Evolutionary conservation across 2,113 vertebrate genomes (phyloP), one percentile per base, ranked within the genome.

Genomic region (Grammomys surdaster): DNA sequence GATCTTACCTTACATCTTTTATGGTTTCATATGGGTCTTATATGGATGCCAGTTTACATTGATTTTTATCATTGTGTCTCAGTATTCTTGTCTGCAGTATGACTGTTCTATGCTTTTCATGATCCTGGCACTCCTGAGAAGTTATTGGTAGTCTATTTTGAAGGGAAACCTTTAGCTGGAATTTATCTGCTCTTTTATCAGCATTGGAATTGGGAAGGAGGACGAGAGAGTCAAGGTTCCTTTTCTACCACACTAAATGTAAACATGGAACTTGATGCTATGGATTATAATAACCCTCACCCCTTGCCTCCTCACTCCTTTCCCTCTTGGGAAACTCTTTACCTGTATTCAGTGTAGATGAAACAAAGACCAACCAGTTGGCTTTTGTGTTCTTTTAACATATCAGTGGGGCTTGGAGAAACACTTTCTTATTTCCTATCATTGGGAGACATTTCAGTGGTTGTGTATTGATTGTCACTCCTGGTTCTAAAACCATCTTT

Each of bases 161-260:
- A 28, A 82, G 43, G n/a, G 48, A 51, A 4, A 0, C 0, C 24
- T 8, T 51, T 5, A 46, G 0, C 1, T 75, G 1, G 31, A 11
- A 36, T 46, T 60, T 13, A 3, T 77, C 16, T 89, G 56, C 19
- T 13, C 4, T 43, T 77, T 82, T 48, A 31, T 51, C 7, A 24
- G 16, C 13, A n/a, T 22, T 43, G 24, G 70, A 36, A 4, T 40
- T 7, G 3, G 14, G 8, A 46, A 33, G 2, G 33, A 28, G 48
- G 28, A 36, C 11, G 8, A 88, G 26, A 1, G 43, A 78, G 3
- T 36, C 24, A 81, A 24, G 69, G 2, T 36, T 43, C 20, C 10
- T 51, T 80, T 33, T 75, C 26, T 54, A 26, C 33, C 17, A 63
- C 1, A 58, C 36, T 14, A 54, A 81, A 26, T 54, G 16, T 22